These are phyloP conservation scores for Diorhabda elongata DNA, from an alignment of 1,140 invertebrate species.

Conservation along the genomic window DNA sequence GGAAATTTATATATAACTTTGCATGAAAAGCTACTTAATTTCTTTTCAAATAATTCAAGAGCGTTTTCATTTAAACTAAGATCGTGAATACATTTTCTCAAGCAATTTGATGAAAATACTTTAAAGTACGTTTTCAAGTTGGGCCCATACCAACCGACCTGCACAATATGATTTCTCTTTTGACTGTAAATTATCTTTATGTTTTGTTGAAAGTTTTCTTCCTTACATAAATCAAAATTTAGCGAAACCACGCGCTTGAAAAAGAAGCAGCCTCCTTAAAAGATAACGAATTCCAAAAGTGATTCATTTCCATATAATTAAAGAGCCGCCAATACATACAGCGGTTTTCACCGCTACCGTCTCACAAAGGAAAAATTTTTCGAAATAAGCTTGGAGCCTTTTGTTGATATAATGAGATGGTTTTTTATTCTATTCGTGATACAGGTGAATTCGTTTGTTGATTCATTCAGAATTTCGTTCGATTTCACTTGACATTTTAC, in stretches of 20 bases:
- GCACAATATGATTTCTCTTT: conserved; percentile 18
- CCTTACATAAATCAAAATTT: conserved; percentile 28
- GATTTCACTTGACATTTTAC: background rate
- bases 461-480: background rate
- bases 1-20: too few species aligned
- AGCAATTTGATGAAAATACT: conserved; percentile 12
- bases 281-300: conserved; percentile 28
- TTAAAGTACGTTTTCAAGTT: conserved; percentile 6
- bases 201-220: conserved; percentile 17
- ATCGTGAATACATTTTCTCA: conserved; percentile 1
- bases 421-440: background rate
- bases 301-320: conserved; percentile 32
- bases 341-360: conserved; percentile 1
- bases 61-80: background rate
- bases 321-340: conserved; percentile 24
- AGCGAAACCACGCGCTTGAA: conserved; percentile 16
- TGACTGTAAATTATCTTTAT: conserved; percentile 19
- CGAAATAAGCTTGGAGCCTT: background rate
- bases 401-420: conserved; percentile 2
- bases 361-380: background rate
- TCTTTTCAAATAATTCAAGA: too few species aligned
- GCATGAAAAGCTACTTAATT: too few species aligned
- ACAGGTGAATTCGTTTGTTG: background rate
- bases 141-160: background rate
- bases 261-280: conserved; percentile 17